Base-by-base conservation (phyloP, 2,888 invertebrate genomes). In the Corythucha ciliata region DNA sequence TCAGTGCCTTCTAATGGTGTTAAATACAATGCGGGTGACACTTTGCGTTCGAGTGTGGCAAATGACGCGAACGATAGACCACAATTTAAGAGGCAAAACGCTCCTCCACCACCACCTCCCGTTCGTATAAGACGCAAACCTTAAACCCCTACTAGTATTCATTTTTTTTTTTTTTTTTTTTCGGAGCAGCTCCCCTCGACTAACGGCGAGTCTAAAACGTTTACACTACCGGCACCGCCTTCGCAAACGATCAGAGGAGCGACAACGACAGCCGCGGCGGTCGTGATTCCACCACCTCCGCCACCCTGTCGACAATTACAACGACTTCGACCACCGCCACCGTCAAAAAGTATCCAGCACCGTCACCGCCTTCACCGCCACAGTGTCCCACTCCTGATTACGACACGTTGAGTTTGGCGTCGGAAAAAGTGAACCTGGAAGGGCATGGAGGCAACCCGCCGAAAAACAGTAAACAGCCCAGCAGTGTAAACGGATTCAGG, bases 51-150 rank as follows among this genome's bases (percentile, higher is more conserved):
- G n/a, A n/a, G n/a, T n/a, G n/a, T n/a, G n/a, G n/a, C n/a, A 8
- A 51, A 44, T 25, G 29, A 27, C 32, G 56, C 47, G 42, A n/a
- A 27, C 3, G 55, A 55, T 1, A 50, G 42, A 21, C 18, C 16
- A 4, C 48, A 52, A 48, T 34, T 36, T 4, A 57, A 54, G 21
- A 39, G 53, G 26, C 53, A 54, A 29, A 52, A 42, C 12, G 53
- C 54, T 14, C 74, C 77, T 27, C 78, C 79, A 18, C 78, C 78
- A 20, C 79, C 79, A 36, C 78, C 78, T 47, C 78, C 78, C 53
- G 79, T 79, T 68, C 72, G 72, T 64, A 32, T 14, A 25, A 24
- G 42, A 12, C 24, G 37, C n/a, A 29, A 29, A 29, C 8, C 10
- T 29, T n/a, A n/a, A 29, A 10, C n/a, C n/a, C 29, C 29, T 10